Evolutionary conservation across 2,113 vertebrate species (phyloP).

Genomic region (Pachyramphus minor): DNA sequence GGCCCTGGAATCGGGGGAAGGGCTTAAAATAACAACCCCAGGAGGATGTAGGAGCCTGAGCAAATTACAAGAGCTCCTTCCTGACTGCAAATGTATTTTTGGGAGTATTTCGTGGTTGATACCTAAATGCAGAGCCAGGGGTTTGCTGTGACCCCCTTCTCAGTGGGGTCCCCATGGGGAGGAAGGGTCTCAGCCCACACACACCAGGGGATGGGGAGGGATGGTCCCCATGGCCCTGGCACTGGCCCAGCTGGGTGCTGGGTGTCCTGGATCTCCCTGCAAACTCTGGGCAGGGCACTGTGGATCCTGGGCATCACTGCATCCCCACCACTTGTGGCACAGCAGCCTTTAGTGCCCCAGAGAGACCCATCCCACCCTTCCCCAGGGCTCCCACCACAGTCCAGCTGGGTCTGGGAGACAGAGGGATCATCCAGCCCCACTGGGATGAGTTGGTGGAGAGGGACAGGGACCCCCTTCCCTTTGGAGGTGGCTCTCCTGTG

Average conservation of each 20-base stretch:
- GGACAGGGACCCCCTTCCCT: not conserved
- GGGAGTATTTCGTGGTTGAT: not conserved
- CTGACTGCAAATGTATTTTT: not conserved
- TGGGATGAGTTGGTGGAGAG: not conserved
- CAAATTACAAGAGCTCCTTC: not conserved
- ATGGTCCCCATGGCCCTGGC: fast-evolving
- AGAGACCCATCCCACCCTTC: not conserved
- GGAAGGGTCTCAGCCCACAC: not conserved
- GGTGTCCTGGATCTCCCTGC: not conserved
- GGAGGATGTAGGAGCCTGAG: not conserved
- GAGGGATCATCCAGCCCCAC: not conserved
- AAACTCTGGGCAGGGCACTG: fast-evolving
- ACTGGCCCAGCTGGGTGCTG: not conserved
- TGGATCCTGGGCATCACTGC: fast-evolving
- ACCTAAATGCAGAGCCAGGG: not conserved
- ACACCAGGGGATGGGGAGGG: fast-evolving
- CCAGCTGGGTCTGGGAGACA: not conserved
- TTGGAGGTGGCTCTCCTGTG: not conserved
- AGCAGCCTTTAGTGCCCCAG: not conserved
- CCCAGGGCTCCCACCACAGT: not conserved
- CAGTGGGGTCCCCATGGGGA: fast-evolving
- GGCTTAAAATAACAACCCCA: not conserved
- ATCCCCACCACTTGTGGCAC: not conserved
- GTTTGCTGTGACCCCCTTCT: fast-evolving
- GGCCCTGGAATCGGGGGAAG: not conserved